Conservation (phyloP, 2,113 vertebrate species). For the Corvus cornix region DNA sequence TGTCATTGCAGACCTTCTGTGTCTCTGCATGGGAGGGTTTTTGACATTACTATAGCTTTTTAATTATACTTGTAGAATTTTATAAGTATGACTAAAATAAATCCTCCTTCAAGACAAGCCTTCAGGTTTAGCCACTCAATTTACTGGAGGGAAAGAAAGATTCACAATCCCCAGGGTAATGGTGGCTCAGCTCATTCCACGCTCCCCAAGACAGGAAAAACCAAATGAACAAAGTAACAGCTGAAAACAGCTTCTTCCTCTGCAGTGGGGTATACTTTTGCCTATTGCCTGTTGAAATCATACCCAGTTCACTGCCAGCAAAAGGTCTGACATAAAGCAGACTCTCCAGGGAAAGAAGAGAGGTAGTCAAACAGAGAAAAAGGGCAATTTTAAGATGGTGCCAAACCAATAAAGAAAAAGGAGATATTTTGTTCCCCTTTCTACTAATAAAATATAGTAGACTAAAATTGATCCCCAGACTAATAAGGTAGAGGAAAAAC, state of each 20-base stretch:
- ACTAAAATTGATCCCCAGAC: conserved; percentile 20
- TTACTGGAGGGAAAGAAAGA: background rate
- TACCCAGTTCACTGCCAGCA: background rate
- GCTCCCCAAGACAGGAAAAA: background rate
- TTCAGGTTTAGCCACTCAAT: conserved; percentile 1
- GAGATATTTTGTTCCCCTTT: background rate
- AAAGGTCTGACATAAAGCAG: conserved; percentile 20
- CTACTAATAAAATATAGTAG: conserved; percentile 20
- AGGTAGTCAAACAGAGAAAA: background rate
- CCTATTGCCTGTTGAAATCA: conserved; percentile 1
- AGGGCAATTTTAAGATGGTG: conserved; percentile 2
- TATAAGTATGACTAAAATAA: background rate
- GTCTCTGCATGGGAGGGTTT: background rate
- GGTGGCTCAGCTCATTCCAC: background rate
- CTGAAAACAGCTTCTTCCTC: conserved; percentile 1
- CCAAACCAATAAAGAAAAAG: conserved; percentile 13
- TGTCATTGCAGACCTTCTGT: background rate
- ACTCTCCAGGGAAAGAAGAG: background rate
- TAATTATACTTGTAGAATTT: conserved; percentile 9
- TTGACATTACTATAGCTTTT: background rate
- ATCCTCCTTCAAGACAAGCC: background rate
- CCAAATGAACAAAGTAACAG: background rate
- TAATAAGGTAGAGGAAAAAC: conserved; percentile 9
- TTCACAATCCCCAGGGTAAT: background rate
- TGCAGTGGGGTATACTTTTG: background rate